These are phyloP conservation scores for Sylvilagus floridanus DNA, from an alignment of 2,797 vertebrate species.

Conservation along the genomic window DNA sequence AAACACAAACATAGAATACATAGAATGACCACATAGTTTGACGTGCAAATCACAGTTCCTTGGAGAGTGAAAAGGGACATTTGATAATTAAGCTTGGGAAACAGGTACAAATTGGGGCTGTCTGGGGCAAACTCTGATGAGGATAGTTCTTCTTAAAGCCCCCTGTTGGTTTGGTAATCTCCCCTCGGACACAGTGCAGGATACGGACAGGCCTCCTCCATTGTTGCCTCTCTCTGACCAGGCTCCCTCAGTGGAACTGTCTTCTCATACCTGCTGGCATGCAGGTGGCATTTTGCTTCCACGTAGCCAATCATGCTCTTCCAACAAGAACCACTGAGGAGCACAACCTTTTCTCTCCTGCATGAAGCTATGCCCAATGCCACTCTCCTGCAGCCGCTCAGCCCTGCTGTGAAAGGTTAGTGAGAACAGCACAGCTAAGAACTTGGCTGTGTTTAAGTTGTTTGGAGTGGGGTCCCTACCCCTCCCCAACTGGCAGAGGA, in stretches of 20 bases:
- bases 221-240: neutral
- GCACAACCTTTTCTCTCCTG: neutral
- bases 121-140: neutral
- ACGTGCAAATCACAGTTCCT: conserved; percentile 3
- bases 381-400: neutral
- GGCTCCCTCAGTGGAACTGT: neutral
- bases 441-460: neutral
- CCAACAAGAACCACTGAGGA: neutral
- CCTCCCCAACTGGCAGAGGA: neutral
- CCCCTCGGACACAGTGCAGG: neutral
- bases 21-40: neutral
- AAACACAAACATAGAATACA: neutral
- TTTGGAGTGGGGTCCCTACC: neutral
- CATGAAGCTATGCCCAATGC: neutral
- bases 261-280: neutral
- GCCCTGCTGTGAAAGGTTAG: neutral
- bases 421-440: neutral
- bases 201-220: neutral
- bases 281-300: neutral
- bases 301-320: neutral
- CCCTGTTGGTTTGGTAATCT: neutral
- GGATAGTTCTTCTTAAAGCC: neutral
- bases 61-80: neutral
- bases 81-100: neutral
- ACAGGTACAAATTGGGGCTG: neutral